Conservation (phyloP, 2,113 vertebrate species). For the Sceloporus undulatus region DNA sequence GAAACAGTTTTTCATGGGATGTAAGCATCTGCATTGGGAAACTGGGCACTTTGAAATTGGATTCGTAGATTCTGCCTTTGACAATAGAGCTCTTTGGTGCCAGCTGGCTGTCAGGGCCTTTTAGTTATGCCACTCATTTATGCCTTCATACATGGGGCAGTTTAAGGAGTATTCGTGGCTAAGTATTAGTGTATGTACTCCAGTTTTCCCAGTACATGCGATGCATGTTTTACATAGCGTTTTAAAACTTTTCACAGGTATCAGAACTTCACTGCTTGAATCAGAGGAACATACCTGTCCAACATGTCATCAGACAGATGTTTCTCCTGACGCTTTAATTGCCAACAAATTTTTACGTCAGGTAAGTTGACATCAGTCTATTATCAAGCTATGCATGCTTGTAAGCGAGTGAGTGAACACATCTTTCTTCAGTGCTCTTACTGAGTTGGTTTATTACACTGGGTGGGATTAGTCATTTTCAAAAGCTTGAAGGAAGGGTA, state of each 20-base stretch:
- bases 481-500: no score
- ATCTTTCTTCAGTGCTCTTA: no score
- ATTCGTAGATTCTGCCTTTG: not conserved
- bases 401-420: not conserved
- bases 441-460: not conserved
- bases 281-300: slow-evolving; percentile 95
- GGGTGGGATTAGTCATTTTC: not conserved
- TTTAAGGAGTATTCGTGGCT: not conserved
- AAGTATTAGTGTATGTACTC: not conserved
- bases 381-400: no score
- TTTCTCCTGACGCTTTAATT: slow-evolving; percentile 94
- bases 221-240: not conserved
- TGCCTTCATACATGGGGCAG: no score
- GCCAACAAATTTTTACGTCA: slow-evolving; percentile 98
- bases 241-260: slow-evolving; percentile 80
- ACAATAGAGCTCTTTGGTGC: not conserved
- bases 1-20: no score
- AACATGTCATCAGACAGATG: slow-evolving; percentile 90
- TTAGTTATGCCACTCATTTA: no score
- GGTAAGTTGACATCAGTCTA: slow-evolving; percentile 74
- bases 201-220: not conserved
- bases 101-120: no score
- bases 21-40: no score
- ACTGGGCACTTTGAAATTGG: no score
- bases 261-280: slow-evolving; percentile 92